Base-by-base conservation (phyloP, 2,113 vertebrate species). In the Leucopsar rothschildi region DNA sequence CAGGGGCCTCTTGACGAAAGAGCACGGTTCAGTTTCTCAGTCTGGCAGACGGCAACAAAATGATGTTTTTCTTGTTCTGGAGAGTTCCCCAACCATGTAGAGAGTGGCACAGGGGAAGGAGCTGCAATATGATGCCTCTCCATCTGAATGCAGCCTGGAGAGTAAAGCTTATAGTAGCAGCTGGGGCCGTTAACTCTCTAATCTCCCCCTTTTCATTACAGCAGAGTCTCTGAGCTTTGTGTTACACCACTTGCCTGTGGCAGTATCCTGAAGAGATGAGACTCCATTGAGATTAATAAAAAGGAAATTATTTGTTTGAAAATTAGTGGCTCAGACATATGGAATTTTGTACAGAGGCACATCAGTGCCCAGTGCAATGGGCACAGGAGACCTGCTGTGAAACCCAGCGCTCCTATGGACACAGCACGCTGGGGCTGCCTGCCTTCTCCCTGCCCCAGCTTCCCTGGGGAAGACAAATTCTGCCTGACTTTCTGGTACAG, bases 121-220 rank as follows among this genome's bases (percentile, higher is more conserved):
- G 61, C 82, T 91, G 90, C 82, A 96, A 93, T 42, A 73, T 29
- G 72, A 89, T 92, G 92, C 92, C 90, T 96, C 85, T 96, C 66
- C 60, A 87, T 73, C 49, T 4, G 16, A 78, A 39, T n/a, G 81
- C 66, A 77, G 89, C 55, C 5, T 0, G 45, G 40, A 72, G 72
- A 92, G 56, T 25, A 60, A 59, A 55, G 71, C 44, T 63, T 42
- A 42, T 5, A 82, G 85, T 17, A 82, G 61, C 88, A 59, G 39
- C 92, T 96, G 92, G 33, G 25, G 52, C 78, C 75, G 49, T 90
- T 93, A 95, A 86, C 66, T 88, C 70, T 87, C 66, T 82, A 60
- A 91, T 92, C 21, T 33, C 55, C 44, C 28, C 24, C 42, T 78
- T 92, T 80, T 88, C 65, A 47, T 92, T 68, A 59, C 39, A 22